A percentile compares a stretch with the other conserved stretches of the same genome.
Conservation (phyloP, 2,113 vertebrate genomes). For the Pungitius pungitius region DNA sequence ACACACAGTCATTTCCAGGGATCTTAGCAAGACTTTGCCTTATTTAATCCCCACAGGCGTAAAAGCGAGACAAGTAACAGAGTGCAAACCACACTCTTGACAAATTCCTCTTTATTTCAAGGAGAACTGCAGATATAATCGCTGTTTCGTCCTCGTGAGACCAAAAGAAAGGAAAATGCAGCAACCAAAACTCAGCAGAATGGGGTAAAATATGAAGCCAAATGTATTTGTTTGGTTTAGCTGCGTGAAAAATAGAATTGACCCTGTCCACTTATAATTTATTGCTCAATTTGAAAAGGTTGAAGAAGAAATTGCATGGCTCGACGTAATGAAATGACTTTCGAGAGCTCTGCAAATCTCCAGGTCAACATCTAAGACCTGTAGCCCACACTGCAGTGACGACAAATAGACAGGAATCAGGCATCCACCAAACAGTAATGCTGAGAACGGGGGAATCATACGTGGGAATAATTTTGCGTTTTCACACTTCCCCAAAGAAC, state of each 20-base stretch:
- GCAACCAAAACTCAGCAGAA: constrained; percentile 37
- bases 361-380: constrained; percentile 22
- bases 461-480: constrained; percentile 28
- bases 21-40: constrained; percentile 35
- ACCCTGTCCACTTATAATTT: background rate
- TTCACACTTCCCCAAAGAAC: constrained; percentile 44
- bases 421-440: background rate
- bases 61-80: constrained; percentile 43
- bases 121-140: constrained; percentile 58
- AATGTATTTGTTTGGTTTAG: constrained; percentile 12
- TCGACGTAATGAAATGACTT: constrained; percentile 49
- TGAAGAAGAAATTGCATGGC: constrained; percentile 3
- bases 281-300: background rate
- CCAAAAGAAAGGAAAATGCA: constrained; percentile 43
- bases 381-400: constrained; percentile 1
- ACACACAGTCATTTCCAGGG: constrained; percentile 51
- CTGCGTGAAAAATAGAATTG: background rate
- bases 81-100: constrained; percentile 50
- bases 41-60: constrained; percentile 38
- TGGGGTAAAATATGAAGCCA: constrained; percentile 30
- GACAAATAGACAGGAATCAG: background rate
- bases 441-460: background rate
- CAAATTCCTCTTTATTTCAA: constrained; percentile 59
- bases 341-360: constrained; percentile 46
- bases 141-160: constrained; percentile 48